Percentiles rank a stretch among this genome's conserved stretches.
phyloP scores from a whole-genome alignment of 2,797 vertebrate genomes.

The Liparis tanakae region DNA sequence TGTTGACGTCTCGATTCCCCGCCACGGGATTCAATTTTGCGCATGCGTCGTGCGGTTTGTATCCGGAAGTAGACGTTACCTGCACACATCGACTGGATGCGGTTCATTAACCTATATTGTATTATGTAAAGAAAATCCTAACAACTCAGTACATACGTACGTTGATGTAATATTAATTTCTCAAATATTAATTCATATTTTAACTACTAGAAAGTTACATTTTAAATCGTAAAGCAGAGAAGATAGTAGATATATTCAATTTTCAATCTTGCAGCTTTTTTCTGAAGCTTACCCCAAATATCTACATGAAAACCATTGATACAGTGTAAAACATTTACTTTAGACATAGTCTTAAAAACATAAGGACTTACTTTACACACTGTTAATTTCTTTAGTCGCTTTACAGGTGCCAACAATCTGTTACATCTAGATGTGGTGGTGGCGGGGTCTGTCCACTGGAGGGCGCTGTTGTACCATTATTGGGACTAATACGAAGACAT shows the following conservation, averaged over 20 bases:
- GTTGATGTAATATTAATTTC: not conserved
- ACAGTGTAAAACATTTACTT: not conserved
- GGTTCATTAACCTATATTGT: not conserved
- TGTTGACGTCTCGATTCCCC: constrained; percentile 25
- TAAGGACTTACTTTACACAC: not conserved
- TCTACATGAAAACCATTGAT: not conserved
- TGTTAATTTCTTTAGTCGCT: not conserved
- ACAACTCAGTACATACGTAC: not conserved
- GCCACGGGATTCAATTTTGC: constrained; percentile 53
- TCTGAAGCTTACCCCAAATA: not conserved
- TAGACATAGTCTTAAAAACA: not conserved
- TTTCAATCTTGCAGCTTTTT: not conserved
- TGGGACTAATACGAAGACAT: not conserved
- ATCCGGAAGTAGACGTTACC: constrained; percentile 29
- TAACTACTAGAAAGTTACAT: not conserved
- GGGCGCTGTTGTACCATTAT: constrained; percentile 42
- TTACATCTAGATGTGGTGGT: not conserved
- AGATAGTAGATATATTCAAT: not conserved
- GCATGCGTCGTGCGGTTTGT: constrained; percentile 57
- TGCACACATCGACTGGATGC: not conserved
- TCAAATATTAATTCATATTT: not conserved
- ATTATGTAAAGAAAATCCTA: not conserved
- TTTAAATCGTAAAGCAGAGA: not conserved
- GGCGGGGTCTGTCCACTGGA: constrained; percentile 43
- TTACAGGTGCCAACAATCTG: not conserved